phyloP scores from a whole-genome alignment of 2,113 vertebrate genomes.

The Syrrhaptes paradoxus region DNA sequence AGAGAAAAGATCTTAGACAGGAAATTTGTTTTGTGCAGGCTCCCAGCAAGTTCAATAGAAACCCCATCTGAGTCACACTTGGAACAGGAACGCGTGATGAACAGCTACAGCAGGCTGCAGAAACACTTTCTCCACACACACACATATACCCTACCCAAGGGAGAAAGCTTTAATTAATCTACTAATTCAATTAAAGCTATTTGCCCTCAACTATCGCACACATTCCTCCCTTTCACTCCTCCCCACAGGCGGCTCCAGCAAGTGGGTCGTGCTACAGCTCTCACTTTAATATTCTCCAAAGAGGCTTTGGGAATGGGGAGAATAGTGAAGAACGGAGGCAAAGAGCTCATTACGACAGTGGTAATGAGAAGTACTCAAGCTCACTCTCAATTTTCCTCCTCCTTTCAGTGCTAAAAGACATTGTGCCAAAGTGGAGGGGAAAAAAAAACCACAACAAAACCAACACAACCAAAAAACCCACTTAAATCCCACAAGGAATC shows the following conservation, averaged over 20 bases:
- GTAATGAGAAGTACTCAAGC: background rate
- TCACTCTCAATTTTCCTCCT: background rate
- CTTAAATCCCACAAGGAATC: background rate
- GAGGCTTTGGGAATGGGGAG: background rate
- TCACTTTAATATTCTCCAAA: background rate
- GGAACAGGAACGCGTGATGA: background rate
- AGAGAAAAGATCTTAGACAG: constrained; percentile 24
- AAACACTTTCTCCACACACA: background rate
- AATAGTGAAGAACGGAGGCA: background rate
- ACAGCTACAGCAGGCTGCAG: background rate
- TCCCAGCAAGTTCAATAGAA: constrained; percentile 16
- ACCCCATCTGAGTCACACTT: constrained; percentile 45
- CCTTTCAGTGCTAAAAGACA: background rate
- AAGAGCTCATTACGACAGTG: background rate
- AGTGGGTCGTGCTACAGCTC: background rate
- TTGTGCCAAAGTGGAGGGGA: background rate
- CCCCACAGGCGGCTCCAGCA: background rate
- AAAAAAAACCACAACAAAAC: background rate
- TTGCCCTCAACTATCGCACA: constrained; percentile 14
- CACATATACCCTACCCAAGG: background rate
- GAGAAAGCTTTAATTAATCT: constrained; percentile 69
- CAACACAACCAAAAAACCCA: background rate
- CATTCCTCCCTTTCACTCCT: background rate
- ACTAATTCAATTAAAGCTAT: constrained; percentile 69
- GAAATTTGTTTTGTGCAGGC: constrained; percentile 36